These are phyloP conservation scores for Cyanoramphus novaezelandiae DNA, from an alignment of 2,113 vertebrate genomes.

Conservation along the genomic window DNA sequence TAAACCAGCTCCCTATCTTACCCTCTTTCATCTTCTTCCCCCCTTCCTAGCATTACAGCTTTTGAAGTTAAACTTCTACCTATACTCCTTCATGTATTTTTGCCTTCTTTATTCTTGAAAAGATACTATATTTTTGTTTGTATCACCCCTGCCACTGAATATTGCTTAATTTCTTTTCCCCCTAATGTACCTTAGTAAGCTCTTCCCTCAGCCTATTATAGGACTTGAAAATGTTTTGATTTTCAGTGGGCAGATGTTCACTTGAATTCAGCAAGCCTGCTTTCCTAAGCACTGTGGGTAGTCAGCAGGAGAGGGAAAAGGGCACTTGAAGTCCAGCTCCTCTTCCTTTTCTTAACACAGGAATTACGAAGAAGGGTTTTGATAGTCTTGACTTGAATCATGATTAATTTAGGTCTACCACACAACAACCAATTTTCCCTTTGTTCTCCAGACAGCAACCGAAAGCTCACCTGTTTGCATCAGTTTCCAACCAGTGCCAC, in stretches of 20 bases:
- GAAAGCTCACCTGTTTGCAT: not conserved
- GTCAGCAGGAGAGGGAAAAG: accelerated
- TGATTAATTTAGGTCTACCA: not conserved
- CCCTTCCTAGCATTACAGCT: not conserved
- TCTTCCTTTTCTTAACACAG: not conserved
- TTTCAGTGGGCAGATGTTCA: not conserved
- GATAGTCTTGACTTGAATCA: not conserved
- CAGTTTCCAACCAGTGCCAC: not conserved
- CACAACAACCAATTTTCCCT: not conserved
- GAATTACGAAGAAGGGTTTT: not conserved
- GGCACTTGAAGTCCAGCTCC: not conserved
- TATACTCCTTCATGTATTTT: not conserved
- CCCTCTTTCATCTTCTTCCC: not conserved
- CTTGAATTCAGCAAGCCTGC: not conserved
- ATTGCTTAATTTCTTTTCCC: not conserved
- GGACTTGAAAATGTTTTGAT: not conserved
- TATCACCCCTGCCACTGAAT: not conserved
- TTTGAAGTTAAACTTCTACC: not conserved
- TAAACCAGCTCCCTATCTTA: not conserved
- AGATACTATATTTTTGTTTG: not conserved
- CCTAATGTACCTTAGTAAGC: not conserved
- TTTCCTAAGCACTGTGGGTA: not conserved
- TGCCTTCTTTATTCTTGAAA: not conserved
- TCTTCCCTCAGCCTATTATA: not conserved
- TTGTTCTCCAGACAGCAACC: not conserved